These are phyloP conservation scores for Poecilia picta DNA, from an alignment of 2,797 vertebrate genomes.

Conservation along the genomic window DNA sequence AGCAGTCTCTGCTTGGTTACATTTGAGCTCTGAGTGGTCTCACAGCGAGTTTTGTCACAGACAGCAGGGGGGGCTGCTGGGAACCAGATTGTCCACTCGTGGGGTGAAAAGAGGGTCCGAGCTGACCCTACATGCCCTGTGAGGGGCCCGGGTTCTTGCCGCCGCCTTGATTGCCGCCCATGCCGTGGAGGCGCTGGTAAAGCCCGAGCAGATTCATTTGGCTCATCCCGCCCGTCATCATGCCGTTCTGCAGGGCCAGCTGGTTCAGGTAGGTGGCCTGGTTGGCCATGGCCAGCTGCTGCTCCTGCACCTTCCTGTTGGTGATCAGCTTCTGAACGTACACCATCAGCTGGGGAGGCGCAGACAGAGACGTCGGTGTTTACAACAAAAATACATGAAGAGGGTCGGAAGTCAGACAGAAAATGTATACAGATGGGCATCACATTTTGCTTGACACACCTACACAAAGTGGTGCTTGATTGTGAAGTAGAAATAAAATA, in stretches of 20 bases:
- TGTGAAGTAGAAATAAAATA: not conserved
- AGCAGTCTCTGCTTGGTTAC: constrained; percentile 43
- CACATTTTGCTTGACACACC: not conserved
- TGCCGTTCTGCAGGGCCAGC: constrained; percentile 88
- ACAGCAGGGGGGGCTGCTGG: constrained; percentile 25
- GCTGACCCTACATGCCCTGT: constrained; percentile 88
- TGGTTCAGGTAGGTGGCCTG: constrained; percentile 91
- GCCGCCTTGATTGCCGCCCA: constrained; percentile 83
- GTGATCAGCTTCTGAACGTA: constrained; percentile 96
- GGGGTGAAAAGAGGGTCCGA: constrained; percentile 13
- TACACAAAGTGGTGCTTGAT: not conserved
- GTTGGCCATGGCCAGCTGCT: constrained; percentile 92
- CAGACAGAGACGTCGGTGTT: not conserved
- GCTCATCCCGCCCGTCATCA: constrained; percentile 72
- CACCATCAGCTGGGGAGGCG: constrained; percentile 88
- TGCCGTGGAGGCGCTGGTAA: constrained; percentile 93
- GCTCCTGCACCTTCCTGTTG: constrained; percentile 95
- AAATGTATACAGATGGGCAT: not conserved
- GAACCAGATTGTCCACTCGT: constrained; percentile 30
- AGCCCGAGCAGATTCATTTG: constrained; percentile 95
- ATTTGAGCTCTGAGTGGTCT: constrained; percentile 39
- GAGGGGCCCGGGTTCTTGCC: constrained; percentile 95
- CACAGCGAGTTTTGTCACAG: constrained; percentile 38
- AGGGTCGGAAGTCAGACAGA: not conserved
- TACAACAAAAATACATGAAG: not conserved